These are phyloP conservation scores for Lineus longissimus DNA, from an alignment of 1,140 invertebrate genomes.

Conservation along the genomic window DNA sequence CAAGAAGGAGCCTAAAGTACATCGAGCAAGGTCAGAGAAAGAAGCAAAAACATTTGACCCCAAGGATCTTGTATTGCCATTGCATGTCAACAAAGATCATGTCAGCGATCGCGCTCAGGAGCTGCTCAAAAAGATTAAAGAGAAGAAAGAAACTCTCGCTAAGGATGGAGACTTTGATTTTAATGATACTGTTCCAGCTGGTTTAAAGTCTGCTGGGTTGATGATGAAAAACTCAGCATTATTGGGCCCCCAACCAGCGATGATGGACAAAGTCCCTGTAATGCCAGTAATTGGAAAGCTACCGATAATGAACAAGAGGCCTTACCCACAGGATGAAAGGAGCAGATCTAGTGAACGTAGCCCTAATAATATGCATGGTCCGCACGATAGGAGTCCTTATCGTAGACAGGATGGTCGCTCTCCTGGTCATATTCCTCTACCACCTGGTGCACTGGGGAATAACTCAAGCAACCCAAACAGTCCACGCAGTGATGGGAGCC, in stretches of 20 bases:
- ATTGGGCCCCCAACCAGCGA: not conserved
- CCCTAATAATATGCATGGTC: too few relatives aligned
- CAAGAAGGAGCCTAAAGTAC: not conserved
- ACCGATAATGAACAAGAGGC: not conserved
- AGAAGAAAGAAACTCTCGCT: not conserved
- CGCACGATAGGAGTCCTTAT: too few relatives aligned
- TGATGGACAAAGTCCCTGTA: constrained; percentile 1
- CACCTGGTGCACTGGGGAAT: too few relatives aligned
- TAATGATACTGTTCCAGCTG: not conserved
- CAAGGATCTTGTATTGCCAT: constrained; percentile 2
- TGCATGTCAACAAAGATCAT: not conserved
- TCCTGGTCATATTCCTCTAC: too few relatives aligned
- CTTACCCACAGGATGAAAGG: too few relatives aligned
- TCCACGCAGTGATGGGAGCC: too few relatives aligned
- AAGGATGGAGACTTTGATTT: not conserved
- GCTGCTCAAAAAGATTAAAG: constrained; percentile 4
- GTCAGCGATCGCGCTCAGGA: constrained; percentile 1
- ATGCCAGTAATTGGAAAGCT: constrained; percentile 4
- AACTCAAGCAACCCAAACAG: too few relatives aligned
- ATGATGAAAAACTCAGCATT: not conserved
- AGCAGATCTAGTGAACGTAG: too few relatives aligned
- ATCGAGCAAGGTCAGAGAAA: not conserved
- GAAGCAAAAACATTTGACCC: constrained; percentile 5
- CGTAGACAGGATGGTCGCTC: too few relatives aligned
- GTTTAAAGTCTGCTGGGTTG: constrained; percentile 1